A percentile compares a stretch with the other conserved stretches of the same genome.
These are phyloP conservation scores for Lycaena phlaeas DNA, from an alignment of 2,888 invertebrate genomes.

Conservation along the genomic window DNA sequence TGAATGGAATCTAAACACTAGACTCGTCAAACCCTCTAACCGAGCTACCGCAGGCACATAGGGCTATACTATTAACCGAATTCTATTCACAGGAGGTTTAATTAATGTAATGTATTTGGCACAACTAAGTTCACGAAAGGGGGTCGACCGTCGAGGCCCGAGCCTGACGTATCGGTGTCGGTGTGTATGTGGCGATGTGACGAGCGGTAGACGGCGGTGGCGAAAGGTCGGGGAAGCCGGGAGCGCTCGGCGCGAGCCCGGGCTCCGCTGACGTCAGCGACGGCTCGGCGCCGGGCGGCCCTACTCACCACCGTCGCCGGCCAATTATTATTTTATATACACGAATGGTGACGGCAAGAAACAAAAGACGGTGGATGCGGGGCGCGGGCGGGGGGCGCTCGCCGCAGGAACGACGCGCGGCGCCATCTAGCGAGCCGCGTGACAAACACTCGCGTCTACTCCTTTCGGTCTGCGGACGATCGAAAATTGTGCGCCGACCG, in stretches of 20 bases:
- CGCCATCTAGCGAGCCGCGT: conserved; percentile 68
- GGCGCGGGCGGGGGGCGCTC: conserved; percentile 62
- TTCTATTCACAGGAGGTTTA: conserved; percentile 23
- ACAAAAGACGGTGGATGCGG: conserved; percentile 63
- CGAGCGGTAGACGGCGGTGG: conserved; percentile 56
- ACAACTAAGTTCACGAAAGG: conserved; percentile 34
- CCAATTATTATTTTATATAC: conserved; percentile 67
- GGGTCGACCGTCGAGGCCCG: conserved; percentile 43
- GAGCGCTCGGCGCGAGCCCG: conserved; percentile 46
- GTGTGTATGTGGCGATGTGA: conserved; percentile 37
- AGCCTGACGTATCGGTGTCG: conserved; percentile 50
- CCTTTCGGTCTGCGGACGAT: conserved; percentile 66
- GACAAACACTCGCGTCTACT: conserved; percentile 63
- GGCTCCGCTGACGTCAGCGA: conserved; percentile 69
- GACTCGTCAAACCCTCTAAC: conserved; percentile 33
- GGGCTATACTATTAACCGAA: conserved; percentile 15
- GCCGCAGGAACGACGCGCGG: conserved; percentile 69
- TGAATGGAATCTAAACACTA: conserved; percentile 63
- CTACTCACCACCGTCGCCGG: conserved; percentile 56
- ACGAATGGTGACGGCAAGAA: conserved; percentile 51
- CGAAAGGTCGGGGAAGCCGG: conserved; percentile 68
- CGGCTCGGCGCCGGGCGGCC: conserved; percentile 60
- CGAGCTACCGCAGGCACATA: conserved; percentile 17
- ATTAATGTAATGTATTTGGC: conserved; percentile 43
- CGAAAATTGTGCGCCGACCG: conserved; percentile 55